Conservation (phyloP, 35 echinoderm and acorn worm genomes). For the Amphiura filiformis region DNA sequence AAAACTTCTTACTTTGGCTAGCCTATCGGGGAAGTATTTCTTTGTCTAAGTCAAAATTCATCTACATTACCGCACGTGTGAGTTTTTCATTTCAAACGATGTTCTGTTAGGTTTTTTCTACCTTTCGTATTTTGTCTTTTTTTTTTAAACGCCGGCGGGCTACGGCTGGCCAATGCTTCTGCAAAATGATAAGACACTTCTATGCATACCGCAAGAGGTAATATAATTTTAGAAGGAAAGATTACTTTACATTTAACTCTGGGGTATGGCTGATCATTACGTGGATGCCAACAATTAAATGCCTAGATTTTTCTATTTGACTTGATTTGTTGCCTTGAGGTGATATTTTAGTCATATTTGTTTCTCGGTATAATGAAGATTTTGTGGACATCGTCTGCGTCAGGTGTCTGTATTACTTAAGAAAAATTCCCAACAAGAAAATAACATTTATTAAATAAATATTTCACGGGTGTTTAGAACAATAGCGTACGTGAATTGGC, state of each 20-base stretch:
- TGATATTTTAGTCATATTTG: too few species aligned
- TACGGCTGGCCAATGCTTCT: not conserved
- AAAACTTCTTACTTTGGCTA: not conserved
- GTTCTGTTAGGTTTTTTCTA: not conserved
- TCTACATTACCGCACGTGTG: constrained; percentile 7
- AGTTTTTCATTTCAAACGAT: not conserved
- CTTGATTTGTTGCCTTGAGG: too few species aligned
- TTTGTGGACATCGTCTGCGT: too few species aligned
- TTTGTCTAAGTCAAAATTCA: not conserved
- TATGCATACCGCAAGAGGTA: not conserved
- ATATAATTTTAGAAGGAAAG: constrained; percentile 9
- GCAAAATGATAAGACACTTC: not conserved
- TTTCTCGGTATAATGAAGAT: too few species aligned
- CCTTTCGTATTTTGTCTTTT: not conserved
- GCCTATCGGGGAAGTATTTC: not conserved
- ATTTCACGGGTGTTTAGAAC: too few species aligned
- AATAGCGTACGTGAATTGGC: too few species aligned
- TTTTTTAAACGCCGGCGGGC: not conserved
- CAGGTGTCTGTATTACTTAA: too few species aligned
- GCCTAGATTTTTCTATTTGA: too few species aligned
- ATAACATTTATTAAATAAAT: too few species aligned
- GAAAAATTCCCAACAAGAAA: too few species aligned
- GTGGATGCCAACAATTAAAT: too few species aligned
- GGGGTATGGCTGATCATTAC: constrained; percentile 4
- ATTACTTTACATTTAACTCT: constrained; percentile 4